Base-by-base conservation (phyloP, 2,888 invertebrate species). In the Synergus laeviventris region DNA sequence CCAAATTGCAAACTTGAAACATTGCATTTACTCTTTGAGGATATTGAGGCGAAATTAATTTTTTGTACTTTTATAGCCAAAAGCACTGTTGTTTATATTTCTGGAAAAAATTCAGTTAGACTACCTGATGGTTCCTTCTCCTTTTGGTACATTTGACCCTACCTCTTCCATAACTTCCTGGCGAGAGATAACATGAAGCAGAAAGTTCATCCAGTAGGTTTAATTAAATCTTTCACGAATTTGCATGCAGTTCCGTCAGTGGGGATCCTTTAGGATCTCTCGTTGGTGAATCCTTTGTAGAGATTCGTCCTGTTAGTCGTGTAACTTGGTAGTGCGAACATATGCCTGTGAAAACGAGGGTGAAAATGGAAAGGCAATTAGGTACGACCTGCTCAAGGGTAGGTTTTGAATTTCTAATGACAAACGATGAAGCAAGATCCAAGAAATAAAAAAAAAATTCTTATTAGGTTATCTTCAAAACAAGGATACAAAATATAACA, bases 141-240 rank as follows among this genome's bases (percentile, higher is more conserved):
- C 18, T 3, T 56, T 21, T 56, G 18, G 12, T 56, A 56, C 56
- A 21, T 31, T 14, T 66, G 7, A 66, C 24, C 78, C 61, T 70
- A 75, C 70, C 74, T 76, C 77, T 76, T 74, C 76, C 75, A 79
- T 80, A 80, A 74, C 75, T 80, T 78, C 75, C 73, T 76, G 74
- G 76, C 76, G 76, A 74, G 79, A 78, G 77, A 62, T 73, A 74
- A 73, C 80, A 79, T 78, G 78, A 78, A 76, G 81, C 78, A 78
- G 74, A 78, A 80, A 80, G 80, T 82, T 85, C 82, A 79, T 83
- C 80, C 82, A 83, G 84, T 83, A 84, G 84, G 87, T 88, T 89
- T 89, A 90, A 90, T 90, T 89, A 90, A 90, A 90, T 90, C 89
- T 87, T 89, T 87, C 84, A 84, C 83, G 86, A 89, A 90, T 90